phyloP scores from a whole-genome alignment of 2,888 invertebrate species.

The Limulus polyphemus region DNA sequence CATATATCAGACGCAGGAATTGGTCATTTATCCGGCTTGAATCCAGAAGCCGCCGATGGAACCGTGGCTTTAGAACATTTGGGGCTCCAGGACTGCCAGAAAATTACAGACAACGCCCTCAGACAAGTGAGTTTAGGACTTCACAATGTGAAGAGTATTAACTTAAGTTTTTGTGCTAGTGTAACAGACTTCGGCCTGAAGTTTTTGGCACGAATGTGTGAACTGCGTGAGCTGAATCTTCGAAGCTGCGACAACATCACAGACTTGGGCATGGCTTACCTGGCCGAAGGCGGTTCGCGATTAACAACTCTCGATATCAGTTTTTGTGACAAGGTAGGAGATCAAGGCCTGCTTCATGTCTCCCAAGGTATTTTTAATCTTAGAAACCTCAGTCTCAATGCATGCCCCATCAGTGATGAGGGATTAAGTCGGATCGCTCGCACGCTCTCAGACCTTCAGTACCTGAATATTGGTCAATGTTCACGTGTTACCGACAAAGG shows the following conservation, averaged over 20 bases:
- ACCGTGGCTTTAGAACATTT: slow-evolving; percentile 64
- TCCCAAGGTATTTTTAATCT: slow-evolving; percentile 76
- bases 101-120: slow-evolving; percentile 78
- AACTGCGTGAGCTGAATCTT: slow-evolving; percentile 70
- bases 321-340: slow-evolving; percentile 90
- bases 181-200: slow-evolving; percentile 86
- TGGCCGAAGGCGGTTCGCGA: slow-evolving; percentile 69
- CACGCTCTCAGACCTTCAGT: slow-evolving; percentile 69
- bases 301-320: slow-evolving; percentile 77
- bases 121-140: slow-evolving; percentile 71
- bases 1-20: slow-evolving; percentile 83
- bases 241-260: slow-evolving; percentile 87
- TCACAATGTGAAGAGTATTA: slow-evolving; percentile 64
- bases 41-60: slow-evolving; percentile 29
- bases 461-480: slow-evolving; percentile 88
- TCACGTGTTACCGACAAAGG: slow-evolving; percentile 76
- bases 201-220: slow-evolving; percentile 70
- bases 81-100: slow-evolving; percentile 87
- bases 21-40: slow-evolving; percentile 52
- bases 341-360: slow-evolving; percentile 73
- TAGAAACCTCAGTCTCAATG: slow-evolving; percentile 67
- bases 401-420: slow-evolving; percentile 85
- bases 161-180: slow-evolving; percentile 85
- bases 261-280: slow-evolving; percentile 78
- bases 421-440: slow-evolving; percentile 72